Conservation (phyloP, 2,113 vertebrate genomes). For the Cygnus buccinator region DNA sequence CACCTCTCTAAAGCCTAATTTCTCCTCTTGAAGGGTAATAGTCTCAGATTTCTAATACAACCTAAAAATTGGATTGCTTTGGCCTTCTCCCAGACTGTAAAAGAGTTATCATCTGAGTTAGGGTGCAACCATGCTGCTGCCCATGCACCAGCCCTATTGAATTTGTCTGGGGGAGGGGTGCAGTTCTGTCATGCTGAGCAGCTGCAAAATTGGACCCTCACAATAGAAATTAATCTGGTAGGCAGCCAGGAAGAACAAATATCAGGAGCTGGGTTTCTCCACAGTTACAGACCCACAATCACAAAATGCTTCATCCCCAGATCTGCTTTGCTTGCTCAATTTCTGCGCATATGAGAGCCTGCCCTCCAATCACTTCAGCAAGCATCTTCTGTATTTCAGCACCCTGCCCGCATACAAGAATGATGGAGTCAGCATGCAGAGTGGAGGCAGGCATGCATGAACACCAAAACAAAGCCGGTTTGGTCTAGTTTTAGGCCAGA, state of each 20-base stretch:
- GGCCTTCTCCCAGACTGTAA: conserved; percentile 35
- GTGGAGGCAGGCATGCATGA: conserved; percentile 12
- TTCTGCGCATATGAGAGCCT: neutral
- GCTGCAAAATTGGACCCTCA: conserved; percentile 41
- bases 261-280: conserved; percentile 32
- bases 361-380: neutral
- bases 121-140: neutral
- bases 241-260: conserved; percentile 50
- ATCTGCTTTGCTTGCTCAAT: neutral
- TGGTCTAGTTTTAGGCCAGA: neutral
- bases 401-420: neutral
- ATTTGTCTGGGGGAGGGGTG: conserved; percentile 29
- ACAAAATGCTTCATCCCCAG: neutral
- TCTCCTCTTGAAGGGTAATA: conserved; percentile 42
- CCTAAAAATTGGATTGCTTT: conserved; percentile 39
- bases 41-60: conserved; percentile 27
- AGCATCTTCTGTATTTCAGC: neutral
- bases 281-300: neutral
- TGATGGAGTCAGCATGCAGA: conserved; percentile 6
- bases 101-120: conserved; percentile 40
- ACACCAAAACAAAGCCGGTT: conserved; percentile 41
- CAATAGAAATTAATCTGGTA: conserved; percentile 49
- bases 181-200: conserved; percentile 39
- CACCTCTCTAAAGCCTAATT: neutral
- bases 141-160: neutral